phyloP scores from a whole-genome alignment of 2,113 vertebrate genomes.

The Neotoma lepida region DNA sequence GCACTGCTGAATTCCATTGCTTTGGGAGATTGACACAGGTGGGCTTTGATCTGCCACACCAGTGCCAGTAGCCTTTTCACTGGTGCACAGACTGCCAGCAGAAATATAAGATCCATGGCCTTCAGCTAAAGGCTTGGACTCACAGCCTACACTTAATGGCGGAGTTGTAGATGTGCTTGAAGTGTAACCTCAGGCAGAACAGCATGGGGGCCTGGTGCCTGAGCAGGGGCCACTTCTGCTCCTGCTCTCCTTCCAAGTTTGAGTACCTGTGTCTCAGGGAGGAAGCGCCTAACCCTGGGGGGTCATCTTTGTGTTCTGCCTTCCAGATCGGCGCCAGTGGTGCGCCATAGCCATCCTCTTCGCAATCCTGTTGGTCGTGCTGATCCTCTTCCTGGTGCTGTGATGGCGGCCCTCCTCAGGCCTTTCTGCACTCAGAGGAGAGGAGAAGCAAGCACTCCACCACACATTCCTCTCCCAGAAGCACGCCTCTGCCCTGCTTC shows the following conservation, averaged over 20 bases:
- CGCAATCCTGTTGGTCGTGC: constrained; percentile 91
- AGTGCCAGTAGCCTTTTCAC: not conserved
- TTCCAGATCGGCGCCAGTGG: constrained; percentile 97
- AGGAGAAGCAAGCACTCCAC: constrained; percentile 62
- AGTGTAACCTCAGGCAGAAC: not conserved
- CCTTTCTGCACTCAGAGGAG: constrained; percentile 31
- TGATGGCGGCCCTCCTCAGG: constrained; percentile 82
- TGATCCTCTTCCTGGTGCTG: constrained; percentile 93
- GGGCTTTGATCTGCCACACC: not conserved
- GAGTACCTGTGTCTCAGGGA: not conserved
- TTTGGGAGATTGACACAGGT: not conserved
- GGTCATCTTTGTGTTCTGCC: constrained; percentile 64
- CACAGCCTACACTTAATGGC: not conserved
- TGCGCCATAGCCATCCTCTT: constrained; percentile 95
- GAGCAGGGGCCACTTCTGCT: not conserved
- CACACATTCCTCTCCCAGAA: constrained; percentile 57
- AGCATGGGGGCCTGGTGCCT: accelerated
- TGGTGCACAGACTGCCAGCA: not conserved
- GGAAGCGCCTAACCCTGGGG: accelerated
- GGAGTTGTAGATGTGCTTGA: not conserved
- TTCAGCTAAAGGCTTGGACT: not conserved
- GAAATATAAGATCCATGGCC: not conserved
- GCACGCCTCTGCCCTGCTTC: not conserved
- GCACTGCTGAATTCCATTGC: not conserved
- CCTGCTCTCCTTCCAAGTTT: not conserved